phyloP scores from a whole-genome alignment of 2,797 vertebrate genomes.

The Sebastiscus albofasciatus region DNA sequence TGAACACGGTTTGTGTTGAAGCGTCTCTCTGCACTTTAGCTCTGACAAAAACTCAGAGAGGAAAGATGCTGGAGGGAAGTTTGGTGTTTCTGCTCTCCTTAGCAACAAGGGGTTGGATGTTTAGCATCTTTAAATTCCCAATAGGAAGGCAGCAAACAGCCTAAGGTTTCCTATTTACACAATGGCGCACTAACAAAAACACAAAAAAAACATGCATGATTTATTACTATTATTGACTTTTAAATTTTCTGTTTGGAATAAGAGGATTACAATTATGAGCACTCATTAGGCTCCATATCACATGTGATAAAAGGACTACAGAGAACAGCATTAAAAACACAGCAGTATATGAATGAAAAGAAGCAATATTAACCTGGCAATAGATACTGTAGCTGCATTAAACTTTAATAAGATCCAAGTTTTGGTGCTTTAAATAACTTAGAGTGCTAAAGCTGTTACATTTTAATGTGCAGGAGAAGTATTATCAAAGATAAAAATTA shows the following conservation, averaged over 20 bases:
- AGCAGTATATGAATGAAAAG: background rate
- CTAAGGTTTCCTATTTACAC: conserved; percentile 37
- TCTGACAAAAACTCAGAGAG: conserved; percentile 6
- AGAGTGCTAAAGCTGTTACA: background rate
- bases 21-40: background rate
- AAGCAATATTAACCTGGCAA: background rate
- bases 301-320: background rate
- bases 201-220: conserved; percentile 1
- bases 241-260: background rate
- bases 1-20: background rate
- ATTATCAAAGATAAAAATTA: background rate
- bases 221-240: background rate
- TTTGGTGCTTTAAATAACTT: background rate
- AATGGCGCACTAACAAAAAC: background rate
- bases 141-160: conserved; percentile 42
- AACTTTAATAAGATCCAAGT: background rate
- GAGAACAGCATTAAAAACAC: background rate
- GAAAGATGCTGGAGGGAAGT: conserved; percentile 28
- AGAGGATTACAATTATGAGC: background rate
- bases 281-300: background rate
- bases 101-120: conserved; percentile 37
- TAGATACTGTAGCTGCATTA: background rate
- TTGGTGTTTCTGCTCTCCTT: conserved; percentile 20
- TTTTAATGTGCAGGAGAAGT: background rate
- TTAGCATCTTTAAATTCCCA: conserved; percentile 35